Conservation (phyloP, 2,113 vertebrate genomes). For the Oxygymnocypris stewartii region DNA sequence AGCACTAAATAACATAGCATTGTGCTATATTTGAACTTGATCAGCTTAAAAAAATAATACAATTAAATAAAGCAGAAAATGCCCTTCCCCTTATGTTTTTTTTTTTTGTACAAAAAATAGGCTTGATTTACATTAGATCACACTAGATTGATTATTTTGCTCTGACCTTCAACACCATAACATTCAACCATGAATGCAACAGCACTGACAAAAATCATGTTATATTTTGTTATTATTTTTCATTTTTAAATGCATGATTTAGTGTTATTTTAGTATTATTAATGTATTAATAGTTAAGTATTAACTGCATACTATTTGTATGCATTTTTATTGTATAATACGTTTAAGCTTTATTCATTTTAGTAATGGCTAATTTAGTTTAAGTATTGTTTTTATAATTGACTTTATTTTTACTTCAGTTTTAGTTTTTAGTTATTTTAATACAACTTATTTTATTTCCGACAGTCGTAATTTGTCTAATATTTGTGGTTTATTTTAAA, state of each 20-base stretch:
- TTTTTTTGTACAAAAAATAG: background rate
- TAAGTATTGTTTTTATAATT: background rate
- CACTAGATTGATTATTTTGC: background rate
- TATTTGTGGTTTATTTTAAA: background rate
- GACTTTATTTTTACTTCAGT: too few relatives aligned
- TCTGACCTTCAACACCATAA: background rate
- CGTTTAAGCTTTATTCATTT: background rate
- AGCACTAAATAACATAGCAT: background rate
- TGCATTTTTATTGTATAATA: background rate
- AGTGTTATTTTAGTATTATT: background rate
- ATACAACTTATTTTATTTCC: background rate
- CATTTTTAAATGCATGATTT: background rate
- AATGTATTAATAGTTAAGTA: background rate
- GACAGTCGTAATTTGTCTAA: background rate
- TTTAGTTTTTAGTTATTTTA: background rate
- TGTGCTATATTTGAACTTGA: too few relatives aligned
- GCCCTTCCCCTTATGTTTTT: too few relatives aligned
- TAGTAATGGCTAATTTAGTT: background rate
- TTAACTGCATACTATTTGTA: background rate
- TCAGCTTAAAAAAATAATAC: too few relatives aligned
- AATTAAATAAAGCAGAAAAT: too few relatives aligned
- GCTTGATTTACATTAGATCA: background rate
- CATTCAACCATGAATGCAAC: background rate
- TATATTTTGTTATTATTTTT: background rate
- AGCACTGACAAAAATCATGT: background rate